Percentiles rank a stretch among this genome's conserved stretches.
These are phyloP conservation scores for Mormyrus hasselquistii DNA, from an alignment of 2,797 vertebrate species.

Conservation along the genomic window DNA sequence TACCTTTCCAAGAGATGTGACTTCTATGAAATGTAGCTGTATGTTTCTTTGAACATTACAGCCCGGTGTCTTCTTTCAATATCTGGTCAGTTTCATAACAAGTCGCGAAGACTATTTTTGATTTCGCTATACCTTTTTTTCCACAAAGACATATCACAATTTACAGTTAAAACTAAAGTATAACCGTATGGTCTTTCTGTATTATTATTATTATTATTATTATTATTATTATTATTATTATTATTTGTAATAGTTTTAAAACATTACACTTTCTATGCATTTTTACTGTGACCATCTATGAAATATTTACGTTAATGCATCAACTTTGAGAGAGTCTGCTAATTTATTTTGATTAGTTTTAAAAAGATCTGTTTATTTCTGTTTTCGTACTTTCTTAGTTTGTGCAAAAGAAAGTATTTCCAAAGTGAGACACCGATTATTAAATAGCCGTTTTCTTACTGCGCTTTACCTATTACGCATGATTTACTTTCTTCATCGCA, in stretches of 20 bases:
- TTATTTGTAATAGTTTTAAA: neutral
- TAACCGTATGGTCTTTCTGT: neutral
- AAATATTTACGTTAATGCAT: neutral
- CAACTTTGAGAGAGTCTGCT: neutral
- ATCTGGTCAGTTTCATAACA: neutral
- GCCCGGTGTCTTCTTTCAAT: neutral
- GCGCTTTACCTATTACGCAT: neutral
- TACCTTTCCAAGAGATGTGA: neutral
- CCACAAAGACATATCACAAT: neutral
- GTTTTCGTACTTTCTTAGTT: neutral
- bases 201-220: neutral
- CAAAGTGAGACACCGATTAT: neutral
- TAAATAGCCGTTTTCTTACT: neutral
- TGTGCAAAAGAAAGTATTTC: neutral
- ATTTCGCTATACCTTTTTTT: conserved; percentile 22
- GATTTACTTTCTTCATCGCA: neutral
- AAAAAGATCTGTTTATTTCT: neutral
- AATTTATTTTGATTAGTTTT: neutral
- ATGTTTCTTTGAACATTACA: neutral
- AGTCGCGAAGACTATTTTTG: conserved; percentile 5
- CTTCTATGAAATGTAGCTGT: neutral
- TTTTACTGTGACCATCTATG: neutral
- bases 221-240: neutral
- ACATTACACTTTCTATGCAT: neutral
- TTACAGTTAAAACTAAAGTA: neutral